A percentile compares a stretch with the other conserved stretches of the same genome.
Conservation (phyloP, 2,113 vertebrate genomes). For the Nannospalax galili region DNA sequence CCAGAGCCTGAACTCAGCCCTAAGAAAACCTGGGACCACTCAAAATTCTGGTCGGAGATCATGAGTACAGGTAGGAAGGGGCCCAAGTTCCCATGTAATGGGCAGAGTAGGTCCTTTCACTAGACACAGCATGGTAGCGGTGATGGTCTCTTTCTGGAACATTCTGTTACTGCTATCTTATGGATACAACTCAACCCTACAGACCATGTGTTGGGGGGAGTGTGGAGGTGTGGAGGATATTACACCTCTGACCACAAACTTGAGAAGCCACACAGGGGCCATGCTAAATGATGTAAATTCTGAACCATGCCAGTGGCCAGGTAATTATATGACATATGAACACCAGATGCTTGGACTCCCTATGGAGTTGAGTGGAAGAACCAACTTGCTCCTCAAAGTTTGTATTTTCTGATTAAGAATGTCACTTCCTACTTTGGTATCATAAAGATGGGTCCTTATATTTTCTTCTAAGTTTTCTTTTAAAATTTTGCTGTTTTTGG, state of each 20-base stretch:
- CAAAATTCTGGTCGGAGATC: neutral
- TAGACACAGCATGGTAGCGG: neutral
- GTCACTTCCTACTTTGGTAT: neutral
- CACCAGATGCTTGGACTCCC: rapidly evolving
- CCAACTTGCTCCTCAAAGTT: neutral
- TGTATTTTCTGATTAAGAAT: neutral
- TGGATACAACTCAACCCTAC: neutral
- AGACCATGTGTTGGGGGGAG: rapidly evolving
- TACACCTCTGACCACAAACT: neutral
- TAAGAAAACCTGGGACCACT: neutral
- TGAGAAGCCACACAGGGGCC: neutral
- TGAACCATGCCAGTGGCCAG: rapidly evolving
- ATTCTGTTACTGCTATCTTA: rapidly evolving
- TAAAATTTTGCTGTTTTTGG: neutral
- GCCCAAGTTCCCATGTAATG: neutral
- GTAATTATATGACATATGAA: neutral
- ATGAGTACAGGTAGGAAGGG: neutral
- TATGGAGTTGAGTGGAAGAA: rapidly evolving
- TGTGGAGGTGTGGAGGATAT: no score
- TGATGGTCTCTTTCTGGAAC: neutral
- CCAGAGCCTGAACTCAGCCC: neutral
- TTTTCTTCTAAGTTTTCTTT: neutral
- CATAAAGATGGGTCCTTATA: neutral
- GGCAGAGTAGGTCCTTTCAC: rapidly evolving
- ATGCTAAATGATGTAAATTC: neutral